Base-by-base conservation (phyloP, 2,113 vertebrate species). In the Chamaetylas fuelleborni region DNA sequence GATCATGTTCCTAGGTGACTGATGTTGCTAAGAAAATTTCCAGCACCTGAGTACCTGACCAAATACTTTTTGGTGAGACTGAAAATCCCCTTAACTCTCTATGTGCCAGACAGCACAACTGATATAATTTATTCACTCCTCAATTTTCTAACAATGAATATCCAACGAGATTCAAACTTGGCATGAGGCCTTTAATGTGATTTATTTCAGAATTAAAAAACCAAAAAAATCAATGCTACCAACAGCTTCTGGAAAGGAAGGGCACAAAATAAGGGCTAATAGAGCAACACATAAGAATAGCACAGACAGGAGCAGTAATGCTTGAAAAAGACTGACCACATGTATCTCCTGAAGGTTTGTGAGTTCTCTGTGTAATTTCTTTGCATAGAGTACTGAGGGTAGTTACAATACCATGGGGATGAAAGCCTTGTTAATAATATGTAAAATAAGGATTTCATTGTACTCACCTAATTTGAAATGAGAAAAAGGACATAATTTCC, bases 1-100 rank as follows among this genome's bases (percentile, higher is more conserved):
- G 98, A 99, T 98, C 98, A 93, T 98, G 97, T 98, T 98, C 98
- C 97, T 95, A 88, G 97, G 97, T 97, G 96, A 96, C 84, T 96
- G 95, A 95, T 96, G 85, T 92, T 97, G 96, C 96, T 86, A 86
- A 96, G 97, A 96, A 93, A 96, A 97, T 96, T 97, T 98, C 96
- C 96, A 97, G 83, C 98, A 98, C 98, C 98, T 98, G 98, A 98
- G 97, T 97, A 95, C 96, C 97, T 97, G 97, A 97, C 97, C 96
- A 95, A 85, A 93, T 95, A 97, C 81, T 94, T 97, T 97, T 92
- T 78, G 79, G 96, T 88, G 84, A 92, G 88, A 96, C 89, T 92
- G 90, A 94, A 95, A 97, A 92, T 91, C 94, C 87, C 95, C 83
- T 95, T 97, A 97, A 97, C 97, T 94, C 92, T 96, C 66, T 70